These are phyloP conservation scores for Cyclura pinguis DNA, from an alignment of 2,797 vertebrate species.

Conservation along the genomic window DNA sequence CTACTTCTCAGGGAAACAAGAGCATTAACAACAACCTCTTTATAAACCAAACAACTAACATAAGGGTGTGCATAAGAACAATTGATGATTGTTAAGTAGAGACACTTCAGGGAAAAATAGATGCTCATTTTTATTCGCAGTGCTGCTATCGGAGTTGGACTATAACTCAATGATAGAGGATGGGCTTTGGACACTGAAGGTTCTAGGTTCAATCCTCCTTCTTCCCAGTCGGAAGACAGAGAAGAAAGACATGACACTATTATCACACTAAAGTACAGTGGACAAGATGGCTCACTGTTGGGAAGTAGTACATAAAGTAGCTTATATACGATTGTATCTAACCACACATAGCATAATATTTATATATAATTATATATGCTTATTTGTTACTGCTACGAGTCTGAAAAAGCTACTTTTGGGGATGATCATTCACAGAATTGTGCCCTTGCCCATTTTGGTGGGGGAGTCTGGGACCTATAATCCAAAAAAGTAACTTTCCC, in stretches of 20 bases:
- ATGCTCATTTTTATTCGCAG: background rate
- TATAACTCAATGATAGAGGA: background rate
- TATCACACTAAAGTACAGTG: background rate
- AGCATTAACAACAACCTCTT: background rate
- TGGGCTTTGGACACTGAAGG: background rate
- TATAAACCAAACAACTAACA: slow-evolving; percentile 1
- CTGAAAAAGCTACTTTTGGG: no score
- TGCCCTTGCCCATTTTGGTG: no score
- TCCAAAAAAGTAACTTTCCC: no score
- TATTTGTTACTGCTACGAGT: no score
- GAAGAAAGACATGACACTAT: background rate
- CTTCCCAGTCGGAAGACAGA: background rate
- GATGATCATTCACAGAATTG: no score
- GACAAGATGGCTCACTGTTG: background rate
- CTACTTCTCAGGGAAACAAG: background rate
- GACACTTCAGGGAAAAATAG: slow-evolving; percentile 1
- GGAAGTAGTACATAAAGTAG: background rate
- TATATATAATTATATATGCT: background rate
- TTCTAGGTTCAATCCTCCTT: no score
- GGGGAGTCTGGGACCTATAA: no score
- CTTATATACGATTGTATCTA: no score
- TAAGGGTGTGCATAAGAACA: background rate
- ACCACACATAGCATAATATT: no score
- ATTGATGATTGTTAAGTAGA: background rate
- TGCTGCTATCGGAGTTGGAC: background rate